These are phyloP conservation scores for Ctenopoma multispine DNA, from an alignment of 2,797 vertebrate genomes.

Conservation along the genomic window DNA sequence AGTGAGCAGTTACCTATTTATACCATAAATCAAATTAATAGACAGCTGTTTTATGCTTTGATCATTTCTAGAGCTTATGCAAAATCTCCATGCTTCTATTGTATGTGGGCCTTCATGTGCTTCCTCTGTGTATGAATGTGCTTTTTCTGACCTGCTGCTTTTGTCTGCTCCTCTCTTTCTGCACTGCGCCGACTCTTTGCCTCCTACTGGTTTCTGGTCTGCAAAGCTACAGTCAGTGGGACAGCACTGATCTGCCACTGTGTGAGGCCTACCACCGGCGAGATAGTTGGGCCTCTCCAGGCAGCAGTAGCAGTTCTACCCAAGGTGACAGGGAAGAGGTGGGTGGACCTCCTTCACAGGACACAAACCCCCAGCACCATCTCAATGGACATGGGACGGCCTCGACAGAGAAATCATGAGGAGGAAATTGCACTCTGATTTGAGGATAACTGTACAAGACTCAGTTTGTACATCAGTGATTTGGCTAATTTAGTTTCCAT, in stretches of 20 bases:
- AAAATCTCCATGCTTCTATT: slow-evolving; percentile 52
- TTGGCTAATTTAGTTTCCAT: slow-evolving; percentile 25
- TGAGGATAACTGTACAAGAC: not conserved
- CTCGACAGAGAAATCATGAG: slow-evolving; percentile 86
- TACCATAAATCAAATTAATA: not conserved
- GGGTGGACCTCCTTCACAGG: slow-evolving; percentile 81
- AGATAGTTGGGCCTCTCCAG: slow-evolving; percentile 88
- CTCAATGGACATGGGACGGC: slow-evolving; percentile 87
- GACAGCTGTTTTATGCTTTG: slow-evolving; percentile 1
- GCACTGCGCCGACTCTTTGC: slow-evolving; percentile 81
- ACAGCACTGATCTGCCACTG: slow-evolving; percentile 92
- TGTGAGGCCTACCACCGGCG: slow-evolving; percentile 92
- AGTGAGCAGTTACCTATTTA: slow-evolving; percentile 16
- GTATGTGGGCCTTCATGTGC: slow-evolving; percentile 40
- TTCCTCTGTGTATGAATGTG: slow-evolving; percentile 59
- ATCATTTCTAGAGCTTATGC: slow-evolving; percentile 49
- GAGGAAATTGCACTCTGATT: slow-evolving; percentile 7
- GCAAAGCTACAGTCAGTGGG: slow-evolving; percentile 97
- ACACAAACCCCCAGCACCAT: slow-evolving; percentile 82
- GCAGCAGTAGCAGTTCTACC: slow-evolving; percentile 82
- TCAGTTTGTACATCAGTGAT: not conserved
- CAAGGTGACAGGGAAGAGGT: slow-evolving; percentile 72
- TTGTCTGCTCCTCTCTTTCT: slow-evolving; percentile 77
- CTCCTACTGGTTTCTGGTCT: slow-evolving; percentile 85
- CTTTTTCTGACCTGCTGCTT: slow-evolving; percentile 80